A percentile compares a stretch with the other conserved stretches of the same genome.
Evolutionary conservation across 2,113 vertebrate species (phyloP).

Genomic region (Tetrao urogallus): DNA sequence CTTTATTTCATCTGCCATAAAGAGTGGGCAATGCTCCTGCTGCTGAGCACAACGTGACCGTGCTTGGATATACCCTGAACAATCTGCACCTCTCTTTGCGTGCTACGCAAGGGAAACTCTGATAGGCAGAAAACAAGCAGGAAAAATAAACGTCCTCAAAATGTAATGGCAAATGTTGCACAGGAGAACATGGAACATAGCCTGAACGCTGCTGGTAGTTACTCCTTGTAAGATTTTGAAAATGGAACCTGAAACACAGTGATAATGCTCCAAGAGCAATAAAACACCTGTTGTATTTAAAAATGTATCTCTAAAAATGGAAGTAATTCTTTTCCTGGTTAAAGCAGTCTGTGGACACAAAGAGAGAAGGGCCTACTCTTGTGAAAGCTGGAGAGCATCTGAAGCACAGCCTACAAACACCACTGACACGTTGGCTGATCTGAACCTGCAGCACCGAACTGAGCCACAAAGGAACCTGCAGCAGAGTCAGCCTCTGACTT

Average conservation of each 20-base stretch:
- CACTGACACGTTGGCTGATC: not conserved
- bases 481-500: not conserved
- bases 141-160: not conserved
- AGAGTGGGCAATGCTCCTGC: not conserved
- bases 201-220: not conserved
- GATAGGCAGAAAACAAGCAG: not conserved
- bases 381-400: not conserved
- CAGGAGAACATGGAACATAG: not conserved
- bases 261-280: conserved; percentile 9
- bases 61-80: not conserved
- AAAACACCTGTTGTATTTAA: conserved; percentile 6
- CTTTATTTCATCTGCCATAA: not conserved
- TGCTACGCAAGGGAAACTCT: not conserved
- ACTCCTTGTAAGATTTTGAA: conserved; percentile 9
- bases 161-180: not conserved
- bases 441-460: not conserved
- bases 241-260: not conserved
- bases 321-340: not conserved
- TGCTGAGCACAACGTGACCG: accelerated
- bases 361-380: not conserved
- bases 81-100: not conserved
- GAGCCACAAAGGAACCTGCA: not conserved
- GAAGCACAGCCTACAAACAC: not conserved
- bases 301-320: not conserved
- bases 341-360: not conserved